These are phyloP conservation scores for Luehdorfia chinensis DNA, from an alignment of 1,140 invertebrate species.

Conservation along the genomic window DNA sequence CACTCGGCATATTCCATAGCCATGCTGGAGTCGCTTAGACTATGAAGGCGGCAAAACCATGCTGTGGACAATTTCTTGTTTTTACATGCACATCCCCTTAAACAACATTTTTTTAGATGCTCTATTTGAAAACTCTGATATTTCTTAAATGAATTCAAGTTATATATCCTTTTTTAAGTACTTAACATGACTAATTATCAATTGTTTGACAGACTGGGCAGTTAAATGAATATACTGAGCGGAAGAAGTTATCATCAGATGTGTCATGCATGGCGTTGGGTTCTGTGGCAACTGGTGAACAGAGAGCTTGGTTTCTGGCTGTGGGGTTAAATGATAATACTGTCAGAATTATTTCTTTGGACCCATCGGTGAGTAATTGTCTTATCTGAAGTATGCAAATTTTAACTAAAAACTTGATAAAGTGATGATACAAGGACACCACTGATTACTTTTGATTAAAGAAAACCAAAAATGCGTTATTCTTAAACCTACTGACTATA, in stretches of 20 bases:
- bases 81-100: no score
- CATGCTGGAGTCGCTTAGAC: constrained; percentile 67
- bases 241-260: constrained; percentile 97
- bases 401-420: constrained; percentile 20
- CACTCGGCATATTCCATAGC: constrained; percentile 75
- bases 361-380: constrained; percentile 87
- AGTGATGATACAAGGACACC: constrained; percentile 77
- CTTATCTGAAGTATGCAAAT: constrained; percentile 1
- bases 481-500: constrained; percentile 57
- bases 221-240: constrained; percentile 98
- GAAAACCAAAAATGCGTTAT: constrained; percentile 73
- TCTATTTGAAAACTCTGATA: no score
- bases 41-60: constrained; percentile 74
- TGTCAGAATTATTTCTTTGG: constrained; percentile 97
- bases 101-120: no score
- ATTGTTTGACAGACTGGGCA: constrained; percentile 89
- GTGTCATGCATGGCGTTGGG: constrained; percentile 99
- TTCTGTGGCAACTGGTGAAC: constrained; percentile 95
- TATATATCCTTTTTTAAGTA: no score
- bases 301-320: constrained; percentile 96
- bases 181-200: constrained; percentile 8
- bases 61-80: constrained; percentile 55
- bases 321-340: constrained; percentile 98
- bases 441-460: constrained; percentile 72
- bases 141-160: no score